These are phyloP conservation scores for Gastrophryne carolinensis DNA, from an alignment of 2,797 vertebrate species.

Conservation along the genomic window DNA sequence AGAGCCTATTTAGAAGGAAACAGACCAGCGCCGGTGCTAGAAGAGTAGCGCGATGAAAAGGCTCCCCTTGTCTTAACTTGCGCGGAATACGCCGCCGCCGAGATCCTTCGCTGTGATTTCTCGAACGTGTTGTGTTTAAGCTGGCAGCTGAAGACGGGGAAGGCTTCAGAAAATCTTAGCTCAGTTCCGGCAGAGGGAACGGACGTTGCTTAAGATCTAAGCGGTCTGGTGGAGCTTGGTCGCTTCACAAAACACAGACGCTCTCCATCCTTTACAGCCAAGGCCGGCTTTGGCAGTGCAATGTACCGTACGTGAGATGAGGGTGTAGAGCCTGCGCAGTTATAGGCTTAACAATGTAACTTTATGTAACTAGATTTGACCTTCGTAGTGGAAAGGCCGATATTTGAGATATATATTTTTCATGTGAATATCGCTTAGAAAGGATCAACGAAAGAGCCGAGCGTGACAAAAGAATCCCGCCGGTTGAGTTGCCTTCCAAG, in stretches of 20 bases:
- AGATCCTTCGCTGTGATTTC: constrained; percentile 52
- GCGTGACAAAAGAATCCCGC: background rate
- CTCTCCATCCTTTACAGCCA: background rate
- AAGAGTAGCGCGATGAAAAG: background rate
- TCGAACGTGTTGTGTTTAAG: constrained; percentile 17
- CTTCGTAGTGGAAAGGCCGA: background rate
- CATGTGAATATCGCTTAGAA: background rate
- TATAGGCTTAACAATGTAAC: background rate
- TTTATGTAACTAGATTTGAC: background rate
- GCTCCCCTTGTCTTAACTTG: background rate
- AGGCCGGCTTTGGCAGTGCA: background rate
- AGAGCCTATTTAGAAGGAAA: background rate
- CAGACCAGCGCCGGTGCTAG: background rate
- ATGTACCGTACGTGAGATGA: constrained; percentile 3
- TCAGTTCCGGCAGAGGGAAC: background rate
- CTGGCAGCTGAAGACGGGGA: background rate
- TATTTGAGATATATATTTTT: constrained; percentile 17
- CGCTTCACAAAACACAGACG: background rate
- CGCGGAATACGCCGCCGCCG: background rate
- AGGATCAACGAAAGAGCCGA: background rate
- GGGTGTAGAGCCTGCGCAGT: background rate
- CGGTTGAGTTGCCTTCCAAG: background rate
- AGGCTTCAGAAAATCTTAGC: background rate
- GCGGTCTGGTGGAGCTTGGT: background rate
- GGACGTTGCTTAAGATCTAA: rapidly evolving